phyloP scores from a whole-genome alignment of 2,888 invertebrate genomes.

The Dusona sp. region DNA sequence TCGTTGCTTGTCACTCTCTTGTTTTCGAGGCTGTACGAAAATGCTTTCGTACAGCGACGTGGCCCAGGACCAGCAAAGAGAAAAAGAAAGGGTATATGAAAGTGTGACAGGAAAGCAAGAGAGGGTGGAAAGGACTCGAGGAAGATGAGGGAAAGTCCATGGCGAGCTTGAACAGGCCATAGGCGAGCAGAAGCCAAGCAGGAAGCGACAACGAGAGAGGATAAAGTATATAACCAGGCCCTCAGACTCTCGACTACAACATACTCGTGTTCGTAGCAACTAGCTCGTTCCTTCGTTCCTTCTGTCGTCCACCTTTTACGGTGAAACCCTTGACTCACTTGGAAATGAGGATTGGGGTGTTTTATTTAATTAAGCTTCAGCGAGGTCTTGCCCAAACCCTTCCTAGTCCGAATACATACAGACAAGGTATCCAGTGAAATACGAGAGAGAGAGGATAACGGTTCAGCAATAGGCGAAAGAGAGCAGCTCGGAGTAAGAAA shows the following conservation, averaged over 20 bases:
- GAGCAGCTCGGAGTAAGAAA: conserved; percentile 22
- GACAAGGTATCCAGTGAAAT: conserved; percentile 36
- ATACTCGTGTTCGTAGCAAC: conserved; percentile 5
- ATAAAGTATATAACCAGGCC: conserved; percentile 44
- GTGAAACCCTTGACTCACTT: conserved; percentile 66
- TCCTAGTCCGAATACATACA: conserved; percentile 60
- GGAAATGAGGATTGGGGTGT: conserved; percentile 79
- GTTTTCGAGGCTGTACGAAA: conserved; percentile 21
- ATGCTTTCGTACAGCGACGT: conserved; percentile 20
- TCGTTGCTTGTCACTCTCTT: conserved; percentile 52
- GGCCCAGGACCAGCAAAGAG: not conserved
- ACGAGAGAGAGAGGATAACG: conserved; percentile 48
- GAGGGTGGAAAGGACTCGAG: conserved; percentile 23
- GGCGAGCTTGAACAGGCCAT: conserved; percentile 46
- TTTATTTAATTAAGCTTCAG: conserved; percentile 82
- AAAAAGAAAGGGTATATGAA: conserved; percentile 36
- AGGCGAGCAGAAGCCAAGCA: conserved; percentile 58
- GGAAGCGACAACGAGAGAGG: conserved; percentile 59
- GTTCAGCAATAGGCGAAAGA: conserved; percentile 25
- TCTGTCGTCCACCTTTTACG: conserved; percentile 68
- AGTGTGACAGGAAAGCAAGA: conserved; percentile 54
- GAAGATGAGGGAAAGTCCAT: conserved; percentile 65
- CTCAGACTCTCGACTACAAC: conserved; percentile 72
- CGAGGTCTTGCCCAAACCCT: conserved; percentile 75
- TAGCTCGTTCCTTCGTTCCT: conserved; percentile 70